Percentiles rank a stretch among this genome's conserved stretches.
Conservation (phyloP, 2,888 invertebrate genomes). For the Spodoptera exigua region DNA sequence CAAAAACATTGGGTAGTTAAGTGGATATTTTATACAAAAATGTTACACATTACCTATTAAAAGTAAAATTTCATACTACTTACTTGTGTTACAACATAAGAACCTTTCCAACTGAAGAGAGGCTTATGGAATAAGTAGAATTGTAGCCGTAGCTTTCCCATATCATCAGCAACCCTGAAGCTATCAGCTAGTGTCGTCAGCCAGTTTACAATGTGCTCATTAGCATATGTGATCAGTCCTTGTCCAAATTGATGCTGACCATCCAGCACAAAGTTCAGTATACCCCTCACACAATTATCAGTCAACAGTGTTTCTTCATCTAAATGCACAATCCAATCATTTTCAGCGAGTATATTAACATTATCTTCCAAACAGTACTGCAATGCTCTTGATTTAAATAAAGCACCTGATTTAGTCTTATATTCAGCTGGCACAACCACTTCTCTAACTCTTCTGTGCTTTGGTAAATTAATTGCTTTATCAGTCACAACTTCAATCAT, state of each 20-base stretch:
- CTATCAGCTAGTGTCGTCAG: slow-evolving; percentile 98
- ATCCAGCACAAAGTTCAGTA: slow-evolving; percentile 97
- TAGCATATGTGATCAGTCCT: slow-evolving; percentile 98
- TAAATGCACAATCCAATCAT: slow-evolving; percentile 98
- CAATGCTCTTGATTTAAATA: slow-evolving; percentile 97
- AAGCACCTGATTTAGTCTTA: slow-evolving; percentile 96
- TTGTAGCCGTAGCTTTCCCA: slow-evolving; percentile 98
- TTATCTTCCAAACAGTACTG: slow-evolving; percentile 98
- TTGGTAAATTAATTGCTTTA: slow-evolving; percentile 93
- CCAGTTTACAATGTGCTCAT: slow-evolving; percentile 99
- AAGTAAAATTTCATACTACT: slow-evolving; percentile 40
- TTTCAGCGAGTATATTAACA: slow-evolving; percentile 95
- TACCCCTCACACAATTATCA: slow-evolving; percentile 96
- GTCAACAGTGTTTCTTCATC: slow-evolving; percentile 99
- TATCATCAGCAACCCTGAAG: slow-evolving; percentile 98
- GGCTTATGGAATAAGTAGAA: slow-evolving; percentile 98
- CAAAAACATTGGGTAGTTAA: no score
- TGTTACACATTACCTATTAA: background rate
- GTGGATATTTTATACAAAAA: no score
- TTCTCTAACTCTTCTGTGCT: slow-evolving; percentile 94
- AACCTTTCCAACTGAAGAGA: slow-evolving; percentile 99
- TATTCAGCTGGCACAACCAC: slow-evolving; percentile 96
- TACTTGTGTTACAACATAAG: slow-evolving; percentile 98
- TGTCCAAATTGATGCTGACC: slow-evolving; percentile 99
- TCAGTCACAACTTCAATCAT: slow-evolving; percentile 99